Base-by-base conservation (phyloP, 2,888 invertebrate species). In the Synergus itoensis region DNA sequence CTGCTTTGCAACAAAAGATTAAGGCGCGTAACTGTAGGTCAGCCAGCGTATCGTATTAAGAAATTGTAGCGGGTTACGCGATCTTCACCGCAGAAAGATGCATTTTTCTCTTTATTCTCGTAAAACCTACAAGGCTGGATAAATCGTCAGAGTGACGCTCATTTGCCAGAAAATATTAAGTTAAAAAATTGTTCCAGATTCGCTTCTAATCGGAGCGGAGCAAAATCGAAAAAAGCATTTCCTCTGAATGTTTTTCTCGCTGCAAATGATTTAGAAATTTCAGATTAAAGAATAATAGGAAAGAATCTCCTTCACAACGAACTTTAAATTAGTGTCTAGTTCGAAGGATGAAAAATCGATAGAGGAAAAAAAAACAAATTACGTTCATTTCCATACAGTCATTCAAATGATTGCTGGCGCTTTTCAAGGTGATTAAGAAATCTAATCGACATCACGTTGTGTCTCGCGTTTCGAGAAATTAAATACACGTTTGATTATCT, bases 1-100 rank as follows among this genome's bases (percentile, higher is more conserved):
- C 82, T 77, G 82, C 81, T 83, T 79, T 76, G 80, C 80, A 81
- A 81, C 79, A 57, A 75, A 75, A 81, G 82, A 79, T 81, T 77
- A 81, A 81, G 63, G 75, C 77, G 36, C 48, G 48, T 48, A 28
- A 69, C 69, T 69, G 45, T 69, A 28, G 69, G 69, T 48, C 69
- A 69, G 45, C 45, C 69, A 69, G 48, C 69, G 69, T 69, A 63
- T 78, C 64, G 79, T 81, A 82, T 84, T 80, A 67, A 77, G 79
- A 81, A 82, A 84, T 80, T 77, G 60, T 78, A 77, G 65, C 41
- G 73, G 78, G 80, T 78, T 77, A 78, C 16, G 67, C 43, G 45
- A 69, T 69, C 48, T 14, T 21, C 48, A 36, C 69, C 69, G n/a
- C n/a, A 69, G 28, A 48, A 69, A 69, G 16, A 45, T 21, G 57